These are phyloP conservation scores for Gallinago paraguaiae DNA, from an alignment of 2,113 vertebrate species.

Conservation along the genomic window DNA sequence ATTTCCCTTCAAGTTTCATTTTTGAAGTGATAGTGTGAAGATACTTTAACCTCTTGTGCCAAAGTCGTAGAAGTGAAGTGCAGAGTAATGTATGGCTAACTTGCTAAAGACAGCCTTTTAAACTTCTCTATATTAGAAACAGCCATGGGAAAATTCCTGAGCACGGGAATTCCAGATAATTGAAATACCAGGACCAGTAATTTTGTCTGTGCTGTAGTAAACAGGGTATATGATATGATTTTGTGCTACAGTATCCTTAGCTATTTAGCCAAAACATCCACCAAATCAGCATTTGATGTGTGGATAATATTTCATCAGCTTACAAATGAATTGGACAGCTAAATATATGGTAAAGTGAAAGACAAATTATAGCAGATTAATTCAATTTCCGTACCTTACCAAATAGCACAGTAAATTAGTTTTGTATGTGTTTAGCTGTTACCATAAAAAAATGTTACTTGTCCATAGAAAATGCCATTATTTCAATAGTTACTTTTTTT, in stretches of 20 bases:
- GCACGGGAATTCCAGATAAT: slow-evolving; percentile 28
- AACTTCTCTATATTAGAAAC: slow-evolving; percentile 1
- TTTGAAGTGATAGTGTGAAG: background rate
- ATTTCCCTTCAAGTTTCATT: background rate
- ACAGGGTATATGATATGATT: slow-evolving; percentile 42
- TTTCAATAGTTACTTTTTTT: background rate
- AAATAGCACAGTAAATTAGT: slow-evolving; percentile 9
- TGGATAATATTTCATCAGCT: slow-evolving; percentile 57
- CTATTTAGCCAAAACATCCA: slow-evolving; percentile 65
- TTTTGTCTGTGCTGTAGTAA: slow-evolving; percentile 49
- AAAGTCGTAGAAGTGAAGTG: background rate
- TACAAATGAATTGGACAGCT: slow-evolving; percentile 52
- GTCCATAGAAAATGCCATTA: background rate
- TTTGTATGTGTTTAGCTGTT: background rate
- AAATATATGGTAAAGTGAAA: slow-evolving; percentile 54
- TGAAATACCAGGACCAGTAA: slow-evolving; percentile 59
- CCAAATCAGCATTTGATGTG: slow-evolving; percentile 4
- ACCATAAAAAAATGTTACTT: background rate
- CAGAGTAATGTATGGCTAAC: background rate
- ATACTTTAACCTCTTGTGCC: background rate
- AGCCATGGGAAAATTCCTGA: slow-evolving; percentile 64
- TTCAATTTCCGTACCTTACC: slow-evolving; percentile 26
- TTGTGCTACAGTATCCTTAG: slow-evolving; percentile 43
- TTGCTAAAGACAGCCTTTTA: background rate
- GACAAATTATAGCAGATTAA: slow-evolving; percentile 25